Evolutionary conservation across 2,113 vertebrate species (phyloP).

Genomic region (Heliornis fulica): DNA sequence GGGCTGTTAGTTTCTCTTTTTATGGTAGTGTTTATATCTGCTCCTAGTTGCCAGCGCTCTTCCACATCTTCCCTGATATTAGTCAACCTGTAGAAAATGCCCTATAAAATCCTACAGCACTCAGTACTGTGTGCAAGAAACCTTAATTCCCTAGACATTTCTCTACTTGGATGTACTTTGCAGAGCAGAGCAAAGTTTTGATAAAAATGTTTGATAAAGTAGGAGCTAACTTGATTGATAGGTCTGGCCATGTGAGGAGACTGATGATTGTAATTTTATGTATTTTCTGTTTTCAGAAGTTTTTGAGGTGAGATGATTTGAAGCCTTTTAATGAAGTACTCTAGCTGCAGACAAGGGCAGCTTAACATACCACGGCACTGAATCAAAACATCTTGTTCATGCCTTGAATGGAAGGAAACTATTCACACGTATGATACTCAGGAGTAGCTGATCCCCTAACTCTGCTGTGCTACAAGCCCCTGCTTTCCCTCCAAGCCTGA

Average conservation of each 20-base stretch:
- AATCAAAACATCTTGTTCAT: slow-evolving; percentile 53
- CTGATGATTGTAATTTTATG: background rate
- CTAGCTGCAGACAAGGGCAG: slow-evolving; percentile 16
- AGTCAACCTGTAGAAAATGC: slow-evolving; percentile 5
- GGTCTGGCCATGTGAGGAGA: background rate
- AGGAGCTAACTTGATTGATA: background rate
- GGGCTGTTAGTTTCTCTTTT: slow-evolving; percentile 23
- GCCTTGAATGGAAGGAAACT: slow-evolving; percentile 64
- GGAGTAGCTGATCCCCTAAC: slow-evolving; percentile 28
- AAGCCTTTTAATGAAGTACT: slow-evolving; percentile 34
- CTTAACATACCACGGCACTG: slow-evolving; percentile 52
- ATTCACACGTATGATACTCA: slow-evolving; percentile 32
- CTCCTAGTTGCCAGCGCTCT: background rate
- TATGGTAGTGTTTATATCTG: slow-evolving; percentile 44
- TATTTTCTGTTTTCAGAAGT: background rate
- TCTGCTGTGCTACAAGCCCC: background rate
- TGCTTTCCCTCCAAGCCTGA: background rate
- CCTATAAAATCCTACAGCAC: background rate
- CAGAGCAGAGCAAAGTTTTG: background rate
- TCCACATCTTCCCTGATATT: background rate
- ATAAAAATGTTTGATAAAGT: background rate
- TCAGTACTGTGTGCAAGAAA: background rate
- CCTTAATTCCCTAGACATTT: background rate
- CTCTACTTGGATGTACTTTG: background rate
- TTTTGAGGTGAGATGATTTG: slow-evolving; percentile 13